Evolutionary conservation across 2,888 invertebrate species (phyloP).

Genomic region (Drosophila vallismaia): DNA sequence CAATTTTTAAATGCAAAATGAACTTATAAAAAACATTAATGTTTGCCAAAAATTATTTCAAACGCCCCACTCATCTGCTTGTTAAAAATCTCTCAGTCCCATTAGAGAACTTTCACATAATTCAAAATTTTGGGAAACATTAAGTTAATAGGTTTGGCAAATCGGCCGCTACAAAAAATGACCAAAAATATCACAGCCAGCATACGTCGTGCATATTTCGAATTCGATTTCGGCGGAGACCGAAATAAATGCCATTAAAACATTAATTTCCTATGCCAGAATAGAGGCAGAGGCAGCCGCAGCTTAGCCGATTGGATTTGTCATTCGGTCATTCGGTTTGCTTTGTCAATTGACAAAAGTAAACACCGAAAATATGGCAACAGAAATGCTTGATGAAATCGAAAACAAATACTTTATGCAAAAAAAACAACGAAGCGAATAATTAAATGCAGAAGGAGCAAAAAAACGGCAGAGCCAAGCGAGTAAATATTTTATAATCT

Average conservation of each 20-base stretch:
- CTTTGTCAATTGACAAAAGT: slow-evolving; percentile 61
- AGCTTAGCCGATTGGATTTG: slow-evolving; percentile 28
- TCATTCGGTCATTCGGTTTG: slow-evolving; percentile 51
- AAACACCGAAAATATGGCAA: slow-evolving; percentile 48
- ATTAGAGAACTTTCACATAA: slow-evolving; percentile 1
- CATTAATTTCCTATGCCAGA: slow-evolving; percentile 37
- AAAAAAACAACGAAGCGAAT: slow-evolving; percentile 33
- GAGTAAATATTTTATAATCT: slow-evolving; percentile 19
- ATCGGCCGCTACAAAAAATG: slow-evolving; percentile 23
- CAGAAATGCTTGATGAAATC: slow-evolving; percentile 13
- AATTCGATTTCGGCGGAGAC: slow-evolving; percentile 30
- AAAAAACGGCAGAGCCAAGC: slow-evolving; percentile 33
- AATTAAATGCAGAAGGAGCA: slow-evolving; percentile 52
- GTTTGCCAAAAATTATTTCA: not conserved
- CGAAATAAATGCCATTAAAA: slow-evolving; percentile 42
- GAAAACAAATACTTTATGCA: slow-evolving; percentile 49
- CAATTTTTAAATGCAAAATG: too few species aligned
- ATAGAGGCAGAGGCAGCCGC: slow-evolving; percentile 19
- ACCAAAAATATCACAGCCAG: slow-evolving; percentile 19
- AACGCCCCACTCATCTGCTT: slow-evolving; percentile 3
- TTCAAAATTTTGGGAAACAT: slow-evolving; percentile 22
- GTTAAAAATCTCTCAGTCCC: not conserved
- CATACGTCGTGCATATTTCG: slow-evolving; percentile 28
- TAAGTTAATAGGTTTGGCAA: slow-evolving; percentile 38
- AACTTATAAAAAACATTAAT: too few species aligned